Conservation (phyloP, 1,140 invertebrate species). For the Vanessa atalanta region DNA sequence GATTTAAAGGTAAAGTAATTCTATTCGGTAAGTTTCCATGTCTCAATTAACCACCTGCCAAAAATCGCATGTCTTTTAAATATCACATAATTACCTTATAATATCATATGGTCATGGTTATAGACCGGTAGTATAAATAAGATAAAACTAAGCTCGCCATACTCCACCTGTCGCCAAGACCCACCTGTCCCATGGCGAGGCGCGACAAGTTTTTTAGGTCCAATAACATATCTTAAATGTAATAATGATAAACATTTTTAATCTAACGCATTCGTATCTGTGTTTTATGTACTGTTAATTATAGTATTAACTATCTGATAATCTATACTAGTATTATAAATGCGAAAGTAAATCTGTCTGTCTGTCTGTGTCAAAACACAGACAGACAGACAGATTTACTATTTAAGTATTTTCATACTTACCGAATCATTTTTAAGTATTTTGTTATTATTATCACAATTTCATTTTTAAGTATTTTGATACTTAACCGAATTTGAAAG, state of each 20-base stretch:
- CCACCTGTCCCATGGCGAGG: conserved; percentile 18
- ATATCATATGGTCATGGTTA: conserved; percentile 5
- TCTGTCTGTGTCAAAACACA: too few relatives aligned
- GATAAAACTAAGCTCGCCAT: conserved; percentile 15
- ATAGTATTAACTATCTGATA: too few relatives aligned
- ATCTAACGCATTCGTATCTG: neutral
- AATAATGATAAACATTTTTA: neutral
- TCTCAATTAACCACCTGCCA: neutral
- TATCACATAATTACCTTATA: neutral
- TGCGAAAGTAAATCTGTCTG: too few relatives aligned
- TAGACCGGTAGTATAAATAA: conserved; percentile 12
- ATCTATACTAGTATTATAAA: too few relatives aligned
- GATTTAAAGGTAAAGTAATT: too few relatives aligned
- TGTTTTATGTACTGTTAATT: too few relatives aligned
- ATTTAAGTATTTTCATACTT: too few relatives aligned
- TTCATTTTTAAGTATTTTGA: too few relatives aligned
- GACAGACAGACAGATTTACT: too few relatives aligned
- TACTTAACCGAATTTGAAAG: too few relatives aligned
- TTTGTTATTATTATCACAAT: too few relatives aligned
- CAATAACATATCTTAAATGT: conserved; percentile 6
- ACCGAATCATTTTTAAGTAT: too few relatives aligned
- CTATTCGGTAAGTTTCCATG: neutral
- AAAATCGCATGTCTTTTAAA: neutral
- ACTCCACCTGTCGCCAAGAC: conserved; percentile 16
- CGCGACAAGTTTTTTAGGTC: conserved; percentile 19